phyloP scores from a whole-genome alignment of 1,140 invertebrate species.

The Pteromalus puparum region DNA sequence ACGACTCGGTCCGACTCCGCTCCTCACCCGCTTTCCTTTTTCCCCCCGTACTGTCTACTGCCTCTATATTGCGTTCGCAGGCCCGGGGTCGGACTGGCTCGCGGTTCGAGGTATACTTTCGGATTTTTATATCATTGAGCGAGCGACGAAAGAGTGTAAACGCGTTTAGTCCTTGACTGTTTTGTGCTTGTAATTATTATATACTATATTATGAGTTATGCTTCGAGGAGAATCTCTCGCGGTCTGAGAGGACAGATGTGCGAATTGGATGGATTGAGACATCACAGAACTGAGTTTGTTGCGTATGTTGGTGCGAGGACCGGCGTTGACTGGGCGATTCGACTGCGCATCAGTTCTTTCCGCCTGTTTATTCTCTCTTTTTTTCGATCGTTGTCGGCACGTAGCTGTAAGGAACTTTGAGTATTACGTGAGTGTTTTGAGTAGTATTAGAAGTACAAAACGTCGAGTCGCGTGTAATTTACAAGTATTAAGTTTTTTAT shows the following conservation, averaged over 20 bases:
- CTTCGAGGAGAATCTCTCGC: slow-evolving; percentile 31
- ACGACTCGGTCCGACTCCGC: slow-evolving; percentile 11
- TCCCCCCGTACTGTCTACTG: not conserved
- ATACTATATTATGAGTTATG: slow-evolving; percentile 9
- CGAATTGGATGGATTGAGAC: slow-evolving; percentile 8
- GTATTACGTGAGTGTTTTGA: slow-evolving; percentile 40
- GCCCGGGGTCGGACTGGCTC: not conserved
- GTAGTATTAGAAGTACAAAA: slow-evolving; percentile 48
- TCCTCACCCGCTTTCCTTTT: not conserved
- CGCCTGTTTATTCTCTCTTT: not conserved
- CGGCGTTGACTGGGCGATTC: slow-evolving; percentile 27
- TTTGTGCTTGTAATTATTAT: slow-evolving; percentile 41
- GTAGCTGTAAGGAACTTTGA: slow-evolving; percentile 36
- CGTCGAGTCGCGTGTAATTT: not conserved
- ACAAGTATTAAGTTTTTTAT: slow-evolving; percentile 30
- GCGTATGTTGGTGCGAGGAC: not conserved
- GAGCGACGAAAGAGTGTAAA: not conserved
- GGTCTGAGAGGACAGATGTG: slow-evolving; percentile 2
- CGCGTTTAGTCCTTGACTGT: slow-evolving; percentile 10
- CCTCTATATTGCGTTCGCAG: not conserved
- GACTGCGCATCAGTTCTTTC: not conserved
- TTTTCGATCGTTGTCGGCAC: not conserved
- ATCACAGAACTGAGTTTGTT: slow-evolving; percentile 5
- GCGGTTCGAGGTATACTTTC: slow-evolving; percentile 8
- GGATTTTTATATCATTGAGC: slow-evolving; percentile 28